Evolutionary conservation across 1,140 invertebrate species (phyloP).

Genomic region (Teleogryllus occipitalis): DNA sequence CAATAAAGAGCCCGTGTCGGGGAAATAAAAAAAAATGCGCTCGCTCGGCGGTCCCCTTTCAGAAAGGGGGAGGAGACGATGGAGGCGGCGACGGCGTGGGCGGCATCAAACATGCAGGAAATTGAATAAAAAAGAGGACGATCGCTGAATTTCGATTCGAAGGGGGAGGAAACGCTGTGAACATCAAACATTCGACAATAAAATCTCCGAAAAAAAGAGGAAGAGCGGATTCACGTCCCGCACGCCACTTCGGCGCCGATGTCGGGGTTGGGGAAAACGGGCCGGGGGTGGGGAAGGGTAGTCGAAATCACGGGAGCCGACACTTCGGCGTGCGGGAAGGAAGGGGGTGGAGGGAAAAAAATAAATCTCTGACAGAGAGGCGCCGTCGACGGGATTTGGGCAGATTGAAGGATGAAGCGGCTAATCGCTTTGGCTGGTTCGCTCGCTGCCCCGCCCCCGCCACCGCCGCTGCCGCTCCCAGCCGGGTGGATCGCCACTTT

Average conservation of each 20-base stretch:
- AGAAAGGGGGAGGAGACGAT: neutral
- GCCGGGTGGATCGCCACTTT: too few relatives aligned
- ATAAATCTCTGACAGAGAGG: too few relatives aligned
- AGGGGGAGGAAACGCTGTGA: neutral
- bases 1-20: neutral
- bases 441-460: too few relatives aligned
- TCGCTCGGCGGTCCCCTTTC: neutral
- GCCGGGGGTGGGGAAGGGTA: neutral
- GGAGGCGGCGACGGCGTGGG: too few relatives aligned
- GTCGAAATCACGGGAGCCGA: neutral
- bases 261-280: neutral
- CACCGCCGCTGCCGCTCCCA: too few relatives aligned
- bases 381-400: too few relatives aligned
- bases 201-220: neutral
- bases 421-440: too few relatives aligned
- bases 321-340: neutral
- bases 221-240: neutral
- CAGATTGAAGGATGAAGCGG: too few relatives aligned
- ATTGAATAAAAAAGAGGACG: slow-evolving; percentile 5
- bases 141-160: neutral
- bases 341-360: neutral
- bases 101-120: neutral
- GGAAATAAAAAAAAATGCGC: neutral
- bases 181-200: neutral
- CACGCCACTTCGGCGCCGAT: neutral